Conservation (phyloP, 2,888 invertebrate species). For the Colostygia pectinataria region DNA sequence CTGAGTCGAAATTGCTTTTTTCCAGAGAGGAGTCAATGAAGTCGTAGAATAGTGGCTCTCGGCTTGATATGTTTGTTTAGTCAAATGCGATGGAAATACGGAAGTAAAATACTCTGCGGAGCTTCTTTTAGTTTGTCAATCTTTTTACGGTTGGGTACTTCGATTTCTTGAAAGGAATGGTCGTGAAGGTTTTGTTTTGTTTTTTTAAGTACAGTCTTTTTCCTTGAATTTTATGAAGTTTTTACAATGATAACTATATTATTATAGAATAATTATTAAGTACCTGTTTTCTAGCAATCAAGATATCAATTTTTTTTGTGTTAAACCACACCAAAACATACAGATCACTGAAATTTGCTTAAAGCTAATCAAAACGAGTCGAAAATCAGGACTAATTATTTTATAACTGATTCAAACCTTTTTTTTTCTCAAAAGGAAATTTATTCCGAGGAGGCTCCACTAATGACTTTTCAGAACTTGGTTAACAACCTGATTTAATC, state of each 20-base stretch:
- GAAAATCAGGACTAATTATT: constrained; percentile 27
- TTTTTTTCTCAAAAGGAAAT: constrained; percentile 29
- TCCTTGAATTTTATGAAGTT: no score
- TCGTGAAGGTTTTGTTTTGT: constrained; percentile 16
- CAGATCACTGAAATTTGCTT: constrained; percentile 1
- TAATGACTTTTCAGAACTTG: constrained; percentile 37
- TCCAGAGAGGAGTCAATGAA: constrained; percentile 74
- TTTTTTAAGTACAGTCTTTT: no score
- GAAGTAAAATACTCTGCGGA: constrained; percentile 51
- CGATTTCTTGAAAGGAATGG: constrained; percentile 26
- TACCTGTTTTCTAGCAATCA: no score
- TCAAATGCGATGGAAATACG: constrained; percentile 80
- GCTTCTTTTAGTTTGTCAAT: constrained; percentile 57
- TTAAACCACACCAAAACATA: neutral
- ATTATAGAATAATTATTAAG: no score
- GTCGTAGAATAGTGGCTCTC: constrained; percentile 65
- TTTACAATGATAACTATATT: no score
- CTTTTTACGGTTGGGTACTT: constrained; percentile 36
- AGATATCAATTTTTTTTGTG: no score
- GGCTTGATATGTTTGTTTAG: constrained; percentile 76
- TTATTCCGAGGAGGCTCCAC: constrained; percentile 31
- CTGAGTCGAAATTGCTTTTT: constrained; percentile 73
- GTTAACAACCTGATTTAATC: constrained; percentile 37
- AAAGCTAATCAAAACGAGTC: constrained; percentile 25
- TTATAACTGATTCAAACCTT: constrained; percentile 25